phyloP scores from a whole-genome alignment of 2,888 invertebrate species.

The Netelia virgata region DNA sequence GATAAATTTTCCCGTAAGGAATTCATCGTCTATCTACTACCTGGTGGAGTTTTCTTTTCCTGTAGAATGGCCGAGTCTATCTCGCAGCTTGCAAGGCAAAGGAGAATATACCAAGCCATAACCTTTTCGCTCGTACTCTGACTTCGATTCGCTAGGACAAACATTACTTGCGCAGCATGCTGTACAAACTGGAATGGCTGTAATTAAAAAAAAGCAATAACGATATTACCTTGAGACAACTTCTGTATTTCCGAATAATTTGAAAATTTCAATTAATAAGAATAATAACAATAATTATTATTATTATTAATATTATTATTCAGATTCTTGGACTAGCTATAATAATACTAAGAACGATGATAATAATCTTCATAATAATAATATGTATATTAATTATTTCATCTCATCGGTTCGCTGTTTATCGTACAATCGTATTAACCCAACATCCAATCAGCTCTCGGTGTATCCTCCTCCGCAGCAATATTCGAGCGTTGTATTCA shows the following conservation, averaged over 20 bases:
- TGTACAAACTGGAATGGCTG: neutral
- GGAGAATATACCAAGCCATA: neutral
- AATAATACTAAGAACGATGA: neutral
- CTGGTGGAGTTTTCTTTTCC: conserved; percentile 14
- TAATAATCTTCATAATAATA: neutral
- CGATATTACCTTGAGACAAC: too few species aligned
- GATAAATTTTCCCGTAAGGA: conserved; percentile 58
- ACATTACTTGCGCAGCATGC: neutral
- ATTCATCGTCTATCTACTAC: conserved; percentile 34
- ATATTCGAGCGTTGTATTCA: conserved; percentile 31
- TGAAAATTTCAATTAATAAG: too few species aligned
- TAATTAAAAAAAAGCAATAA: too few species aligned
- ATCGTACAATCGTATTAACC: conserved; percentile 42
- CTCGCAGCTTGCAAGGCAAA: neutral
- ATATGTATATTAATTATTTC: conserved; percentile 25
- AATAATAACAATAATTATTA: too few species aligned
- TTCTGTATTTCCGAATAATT: too few species aligned
- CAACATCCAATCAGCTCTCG: conserved; percentile 47
- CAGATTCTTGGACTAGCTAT: neutral
- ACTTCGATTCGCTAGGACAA: neutral
- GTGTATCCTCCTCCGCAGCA: conserved; percentile 5
- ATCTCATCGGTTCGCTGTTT: conserved; percentile 22
- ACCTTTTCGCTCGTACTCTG: conserved; percentile 1
- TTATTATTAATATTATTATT: too few species aligned
- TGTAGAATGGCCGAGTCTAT: conserved; percentile 17